Evolutionary conservation across 1,140 invertebrate genomes (phyloP), one percentile per base, ranked within the genome.

Genomic region (Aphaenogaster rudis): DNA sequence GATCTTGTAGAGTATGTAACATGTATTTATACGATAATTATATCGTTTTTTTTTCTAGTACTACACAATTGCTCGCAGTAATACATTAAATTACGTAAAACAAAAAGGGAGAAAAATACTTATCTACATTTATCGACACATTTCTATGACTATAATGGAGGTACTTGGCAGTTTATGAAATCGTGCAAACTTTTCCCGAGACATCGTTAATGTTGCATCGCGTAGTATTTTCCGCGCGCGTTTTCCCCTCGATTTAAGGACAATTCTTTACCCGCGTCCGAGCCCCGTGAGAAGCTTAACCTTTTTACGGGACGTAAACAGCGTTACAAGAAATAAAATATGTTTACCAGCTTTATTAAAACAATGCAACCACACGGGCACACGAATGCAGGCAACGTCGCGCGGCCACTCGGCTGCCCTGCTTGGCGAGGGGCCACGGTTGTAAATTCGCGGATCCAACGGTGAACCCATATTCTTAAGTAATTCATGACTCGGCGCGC

Each of bases 361-460:
- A 81, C 66, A 81, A 72, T 63, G 66, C 66, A 71, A 81, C 66
- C 21, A 59, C 21, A 59, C 76, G 59, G 28, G 36, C 72, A 45
- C 39, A 17, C 72, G 11, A 39, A n/a, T 33, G 33, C 33, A 33
- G 45, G 13, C 13, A 50, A 67, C 13, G 45, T n/a, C 13, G 45
- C 45, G 61, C 61, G 72, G 77, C 77, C 33, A 80, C 61, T 80
- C 33, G 77, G 72, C n/a, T 36, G 61, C 45, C 15, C 21, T 48
- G 11, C 42, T 17, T 79, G 59, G 76, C 42, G 17, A 74, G 33
- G 45, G 52, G 63, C 61, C 66, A 48, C 71, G 52, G 36, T 84
- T 71, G 87, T 91, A 88, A 90, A 91, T 90, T 89, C 67, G 87
- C 69, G 79, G 90, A 86, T 89, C 61, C 88, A 89, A 71, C 88